Conservation (phyloP, 1,140 invertebrate species). For the Myzus persicae region DNA sequence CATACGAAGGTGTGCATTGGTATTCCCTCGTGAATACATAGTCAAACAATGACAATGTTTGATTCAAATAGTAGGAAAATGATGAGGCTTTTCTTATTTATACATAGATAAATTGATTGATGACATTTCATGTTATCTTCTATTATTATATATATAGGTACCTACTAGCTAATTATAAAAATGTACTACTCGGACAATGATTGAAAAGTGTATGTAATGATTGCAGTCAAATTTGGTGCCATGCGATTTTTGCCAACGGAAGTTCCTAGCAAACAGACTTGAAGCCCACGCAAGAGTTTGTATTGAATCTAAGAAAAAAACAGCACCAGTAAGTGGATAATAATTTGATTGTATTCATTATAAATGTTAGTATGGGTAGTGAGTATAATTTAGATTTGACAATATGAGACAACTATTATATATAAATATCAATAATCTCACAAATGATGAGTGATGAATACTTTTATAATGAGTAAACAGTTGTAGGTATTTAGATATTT, state of each 20-base stretch:
- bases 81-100: neutral
- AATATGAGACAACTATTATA: neutral
- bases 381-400: neutral
- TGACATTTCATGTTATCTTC: neutral
- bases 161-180: neutral
- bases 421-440: neutral
- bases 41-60: conserved; percentile 18
- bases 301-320: conserved; percentile 63
- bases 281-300: conserved; percentile 59
- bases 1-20: neutral
- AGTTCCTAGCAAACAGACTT: conserved; percentile 59
- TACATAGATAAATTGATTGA: neutral
- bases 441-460: neutral
- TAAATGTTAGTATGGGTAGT: neutral
- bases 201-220: neutral
- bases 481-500: neutral
- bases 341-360: neutral
- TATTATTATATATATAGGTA: neutral
- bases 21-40: neutral
- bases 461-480: neutral
- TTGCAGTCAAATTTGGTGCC: conserved; percentile 64
- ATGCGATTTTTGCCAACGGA: conserved; percentile 59
- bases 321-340: neutral
- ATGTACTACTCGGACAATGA: neutral
- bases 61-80: neutral